Evolutionary conservation across 1,140 invertebrate genomes (phyloP), one percentile per base, ranked within the genome.

Genomic region (Drosophila teissieri): DNA sequence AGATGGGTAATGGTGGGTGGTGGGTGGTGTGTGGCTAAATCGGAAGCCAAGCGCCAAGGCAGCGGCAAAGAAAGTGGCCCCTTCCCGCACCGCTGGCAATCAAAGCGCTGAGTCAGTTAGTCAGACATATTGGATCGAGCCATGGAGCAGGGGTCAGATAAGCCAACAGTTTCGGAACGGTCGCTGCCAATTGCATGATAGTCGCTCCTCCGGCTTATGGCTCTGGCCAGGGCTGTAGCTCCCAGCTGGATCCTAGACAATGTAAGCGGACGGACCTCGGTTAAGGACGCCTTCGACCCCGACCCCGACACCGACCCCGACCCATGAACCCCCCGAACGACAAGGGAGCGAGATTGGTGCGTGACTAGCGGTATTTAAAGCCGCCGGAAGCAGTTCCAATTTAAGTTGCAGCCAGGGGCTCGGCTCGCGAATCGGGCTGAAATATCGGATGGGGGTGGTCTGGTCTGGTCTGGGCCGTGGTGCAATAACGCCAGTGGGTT

Each of bases 321-420:
- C 24, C 24, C 4, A 19, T 19, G 27, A 27, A 0, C 27, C 27
- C 5, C 1, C 10, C 8, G 42, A 45, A 11, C 42, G 2, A n/a
- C 2, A 40, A 31, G 7, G 39, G 46, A 58, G 46, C 54, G 53
- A 78, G 58, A 78, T 62, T 57, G 60, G 79, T 91, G 89, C 89
- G 89, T 91, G 89, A 91, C 89, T 89, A 81, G 83, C 67, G 80
- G 81, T 82, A 91, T 91, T 91, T 91, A 91, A 85, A 85, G 83
- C 73, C 76, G 76, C 89, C 89, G 89, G 89, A 91, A 91, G 89
- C 81, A 84, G 79, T 88, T 91, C 89, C 89, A 91, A 91, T 91
- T 89, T 91, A 91, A 91, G 84, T 91, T 91, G 73, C 81, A 85
- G 63, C 78, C 76, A 75, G 49, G 68, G 62, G 54, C 73, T 65